phyloP scores from a whole-genome alignment of 53 echinoderm and acorn worm species.

The Mesocentrotus franciscanus region DNA sequence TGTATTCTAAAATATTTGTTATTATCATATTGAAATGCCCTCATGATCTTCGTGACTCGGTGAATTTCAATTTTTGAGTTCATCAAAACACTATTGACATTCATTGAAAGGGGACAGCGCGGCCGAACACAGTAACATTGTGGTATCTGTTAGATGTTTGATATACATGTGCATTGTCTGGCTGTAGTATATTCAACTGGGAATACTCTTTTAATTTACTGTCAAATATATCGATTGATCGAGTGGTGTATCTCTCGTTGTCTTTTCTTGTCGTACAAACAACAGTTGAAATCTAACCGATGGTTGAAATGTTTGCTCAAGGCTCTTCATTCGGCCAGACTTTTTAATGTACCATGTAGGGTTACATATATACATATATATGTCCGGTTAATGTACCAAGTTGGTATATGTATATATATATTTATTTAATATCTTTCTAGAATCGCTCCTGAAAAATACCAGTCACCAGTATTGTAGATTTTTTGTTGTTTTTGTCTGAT shows the following conservation, averaged over 20 bases:
- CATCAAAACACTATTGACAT: not conserved
- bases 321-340: not conserved
- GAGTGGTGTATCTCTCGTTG: not conserved
- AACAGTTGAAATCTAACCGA: not conserved
- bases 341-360: not conserved
- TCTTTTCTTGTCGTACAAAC: not conserved
- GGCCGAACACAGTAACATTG: not conserved
- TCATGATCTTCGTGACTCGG: not conserved
- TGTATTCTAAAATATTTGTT: too few species aligned
- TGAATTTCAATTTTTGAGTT: not conserved
- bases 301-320: constrained; percentile 3
- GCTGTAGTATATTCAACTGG: not conserved
- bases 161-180: not conserved
- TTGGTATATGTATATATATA: too few species aligned
- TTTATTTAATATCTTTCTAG: not conserved
- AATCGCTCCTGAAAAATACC: too few species aligned
- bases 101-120: not conserved
- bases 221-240: not conserved
- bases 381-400: too few species aligned
- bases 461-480: too few species aligned
- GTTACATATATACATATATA: too few species aligned
- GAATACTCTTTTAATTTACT: not conserved
- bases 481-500: not conserved
- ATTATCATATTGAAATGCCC: not conserved
- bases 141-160: not conserved